A percentile compares a stretch with the other conserved stretches of the same genome.
phyloP scores from a whole-genome alignment of 2,113 vertebrate species.

The Planiliza haematocheilus region DNA sequence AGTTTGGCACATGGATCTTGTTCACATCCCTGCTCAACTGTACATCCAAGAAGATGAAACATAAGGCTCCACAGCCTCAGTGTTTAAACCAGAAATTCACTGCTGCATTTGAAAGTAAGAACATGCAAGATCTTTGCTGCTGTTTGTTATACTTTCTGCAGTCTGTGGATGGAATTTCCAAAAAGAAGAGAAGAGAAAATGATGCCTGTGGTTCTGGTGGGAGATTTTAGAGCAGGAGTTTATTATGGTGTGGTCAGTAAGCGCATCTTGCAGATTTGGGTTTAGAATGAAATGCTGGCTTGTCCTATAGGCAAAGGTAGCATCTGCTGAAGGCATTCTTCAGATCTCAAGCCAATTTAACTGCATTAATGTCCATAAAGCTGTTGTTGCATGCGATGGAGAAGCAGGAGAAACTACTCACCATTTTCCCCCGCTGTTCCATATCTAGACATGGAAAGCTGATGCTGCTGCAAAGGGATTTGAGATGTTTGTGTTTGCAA shows the following conservation, averaged over 20 bases:
- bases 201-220: conserved; percentile 22
- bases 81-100: conserved; percentile 27
- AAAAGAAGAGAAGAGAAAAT: conserved; percentile 5
- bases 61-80: conserved; percentile 9
- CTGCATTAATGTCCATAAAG: conserved; percentile 9
- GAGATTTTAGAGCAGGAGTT: conserved; percentile 37
- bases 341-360: conserved; percentile 34
- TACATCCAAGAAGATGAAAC: conserved; percentile 56
- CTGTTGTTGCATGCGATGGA: conserved; percentile 3
- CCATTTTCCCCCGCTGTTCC: conserved; percentile 27
- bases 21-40: conserved; percentile 29
- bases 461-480: conserved; percentile 5
- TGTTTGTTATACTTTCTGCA: conserved; percentile 57
- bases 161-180: conserved; percentile 23
- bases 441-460: conserved; percentile 40
- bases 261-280: conserved; percentile 35
- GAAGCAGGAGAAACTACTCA: neutral
- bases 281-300: conserved; percentile 26
- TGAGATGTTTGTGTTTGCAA: conserved; percentile 36
- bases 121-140: conserved; percentile 2
- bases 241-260: conserved; percentile 48
- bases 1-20: conserved; percentile 38
- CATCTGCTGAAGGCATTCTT: conserved; percentile 31
- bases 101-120: conserved; percentile 38
- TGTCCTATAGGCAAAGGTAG: conserved; percentile 35